Percentiles rank a stretch among this genome's conserved stretches.
Evolutionary conservation across 1,140 invertebrate species (phyloP).

Genomic region (Condylostylus longicornis): DNA sequence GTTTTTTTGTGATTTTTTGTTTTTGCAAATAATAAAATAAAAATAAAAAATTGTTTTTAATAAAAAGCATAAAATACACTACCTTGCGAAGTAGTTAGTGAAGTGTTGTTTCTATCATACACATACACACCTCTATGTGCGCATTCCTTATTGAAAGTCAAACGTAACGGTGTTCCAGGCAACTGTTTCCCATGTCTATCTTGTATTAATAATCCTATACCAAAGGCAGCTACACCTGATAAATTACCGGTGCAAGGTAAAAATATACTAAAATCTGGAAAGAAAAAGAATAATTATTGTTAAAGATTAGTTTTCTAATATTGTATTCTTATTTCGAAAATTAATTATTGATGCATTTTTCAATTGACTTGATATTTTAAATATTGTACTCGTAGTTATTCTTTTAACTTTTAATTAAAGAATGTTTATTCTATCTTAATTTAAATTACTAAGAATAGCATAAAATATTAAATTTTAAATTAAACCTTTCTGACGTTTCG

Average conservation of each 20-base stretch:
- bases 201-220: conserved; percentile 74
- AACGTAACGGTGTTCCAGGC: conserved; percentile 74
- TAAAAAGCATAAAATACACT: conserved; percentile 23
- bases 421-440: no score
- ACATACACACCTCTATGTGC: conserved; percentile 69
- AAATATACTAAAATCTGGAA: conserved; percentile 78
- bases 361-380: no score
- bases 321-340: no score
- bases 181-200: conserved; percentile 57
- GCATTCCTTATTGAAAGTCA: conserved; percentile 88
- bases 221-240: conserved; percentile 76
- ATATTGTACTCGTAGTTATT: no score
- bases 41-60: not conserved
- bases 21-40: not conserved
- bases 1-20: not conserved
- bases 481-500: conserved; percentile 64
- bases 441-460: no score
- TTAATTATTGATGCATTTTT: no score
- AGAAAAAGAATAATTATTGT: conserved; percentile 8
- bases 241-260: conserved; percentile 79
- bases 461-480: no score
- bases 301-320: not conserved
- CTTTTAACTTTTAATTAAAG: no score
- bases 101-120: conserved; percentile 32
- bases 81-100: conserved; percentile 33